Evolutionary conservation across 2,797 vertebrate genomes (phyloP), one percentile per base, ranked within the genome.

Genomic region (Crocodylus rhombifer): DNA sequence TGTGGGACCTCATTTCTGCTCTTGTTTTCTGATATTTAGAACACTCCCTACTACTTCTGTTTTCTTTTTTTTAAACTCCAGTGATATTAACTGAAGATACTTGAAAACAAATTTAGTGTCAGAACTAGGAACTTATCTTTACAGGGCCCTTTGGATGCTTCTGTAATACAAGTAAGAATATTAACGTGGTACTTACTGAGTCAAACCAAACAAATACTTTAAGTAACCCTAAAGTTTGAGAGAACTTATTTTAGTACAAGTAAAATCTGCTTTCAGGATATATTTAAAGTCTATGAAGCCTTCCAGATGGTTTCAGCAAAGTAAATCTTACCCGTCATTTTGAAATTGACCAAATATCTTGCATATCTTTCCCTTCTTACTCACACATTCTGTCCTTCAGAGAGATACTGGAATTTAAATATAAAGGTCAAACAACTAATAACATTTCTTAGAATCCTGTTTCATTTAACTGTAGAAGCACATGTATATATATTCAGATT

Each of bases 291-390:
- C 17, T 12, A 6, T 25, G 6, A 61, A 84, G 74, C 4, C 12
- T 57, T 73, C 4, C 42, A 74, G 1, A 55, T 33, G 73, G 62
- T 10, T 80, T 91, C 4, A 74, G 73, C 42, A 58, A 86, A 51
- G 2, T 57, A 42, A 84, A 21, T 90, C 78, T 55, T 79, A 12
- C 20, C 13, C 5, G 3, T 79, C 75, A 86, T 86, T 89, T 75
- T 95, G 87, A 90, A 93, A 88, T 89, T 57, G 77, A 26, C 23
- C 30, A 82, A 75, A 67, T 77, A 79, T 55, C 12, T 95, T 69
- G 17, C 16, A 36, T 63, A 16, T 91, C 77, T 91, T 75, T 1
- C 2, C 3, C 64, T 77, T 90, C 20, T 74, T 83, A 58, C 55
- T 87, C 67, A 80, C 1, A 10, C 5, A 56, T 17, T n/a, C 33